Conservation (phyloP, 2,797 vertebrate genomes). For the Mormyrops boulengeri region DNA sequence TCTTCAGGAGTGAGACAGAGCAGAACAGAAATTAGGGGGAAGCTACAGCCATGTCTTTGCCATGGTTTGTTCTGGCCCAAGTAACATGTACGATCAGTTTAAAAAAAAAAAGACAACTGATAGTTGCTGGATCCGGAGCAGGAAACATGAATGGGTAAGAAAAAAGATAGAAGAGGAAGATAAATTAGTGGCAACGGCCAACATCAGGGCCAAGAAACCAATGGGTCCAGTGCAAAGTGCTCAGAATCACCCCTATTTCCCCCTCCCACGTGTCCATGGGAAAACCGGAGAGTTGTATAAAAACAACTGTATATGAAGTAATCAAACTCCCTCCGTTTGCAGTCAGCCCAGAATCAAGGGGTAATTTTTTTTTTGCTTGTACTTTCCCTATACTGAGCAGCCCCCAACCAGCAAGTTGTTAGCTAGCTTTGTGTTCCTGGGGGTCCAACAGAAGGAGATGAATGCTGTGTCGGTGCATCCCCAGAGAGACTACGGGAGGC, state of each 20-base stretch:
- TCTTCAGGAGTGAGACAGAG: slow-evolving; percentile 30
- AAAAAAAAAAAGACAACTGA: background rate
- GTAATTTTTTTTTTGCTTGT: slow-evolving; percentile 57
- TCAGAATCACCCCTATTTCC: slow-evolving; percentile 17
- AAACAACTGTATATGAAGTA: slow-evolving; percentile 9
- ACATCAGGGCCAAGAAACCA: slow-evolving; percentile 39
- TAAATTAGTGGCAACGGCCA: slow-evolving; percentile 29
- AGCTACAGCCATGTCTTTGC: background rate
- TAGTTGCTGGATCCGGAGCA: slow-evolving; percentile 43
- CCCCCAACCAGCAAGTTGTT: slow-evolving; percentile 28
- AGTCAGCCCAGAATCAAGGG: slow-evolving; percentile 57
- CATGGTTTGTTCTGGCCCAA: background rate
- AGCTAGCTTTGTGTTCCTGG: slow-evolving; percentile 42
- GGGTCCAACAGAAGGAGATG: slow-evolving; percentile 50
- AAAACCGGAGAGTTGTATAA: slow-evolving; percentile 40
- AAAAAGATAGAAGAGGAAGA: background rate
- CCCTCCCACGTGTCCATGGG: slow-evolving; percentile 9
- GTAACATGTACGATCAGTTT: background rate
- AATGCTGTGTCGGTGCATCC: slow-evolving; percentile 56
- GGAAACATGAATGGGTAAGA: slow-evolving; percentile 39
- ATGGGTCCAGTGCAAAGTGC: background rate
- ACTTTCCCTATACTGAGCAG: slow-evolving; percentile 40
- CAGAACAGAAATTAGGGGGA: slow-evolving; percentile 8
- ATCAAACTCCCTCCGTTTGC: slow-evolving; percentile 55
- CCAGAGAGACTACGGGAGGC: slow-evolving; percentile 29